These are phyloP conservation scores for Rhogogaster chlorosoma DNA, from an alignment of 2,888 invertebrate genomes.

Conservation along the genomic window DNA sequence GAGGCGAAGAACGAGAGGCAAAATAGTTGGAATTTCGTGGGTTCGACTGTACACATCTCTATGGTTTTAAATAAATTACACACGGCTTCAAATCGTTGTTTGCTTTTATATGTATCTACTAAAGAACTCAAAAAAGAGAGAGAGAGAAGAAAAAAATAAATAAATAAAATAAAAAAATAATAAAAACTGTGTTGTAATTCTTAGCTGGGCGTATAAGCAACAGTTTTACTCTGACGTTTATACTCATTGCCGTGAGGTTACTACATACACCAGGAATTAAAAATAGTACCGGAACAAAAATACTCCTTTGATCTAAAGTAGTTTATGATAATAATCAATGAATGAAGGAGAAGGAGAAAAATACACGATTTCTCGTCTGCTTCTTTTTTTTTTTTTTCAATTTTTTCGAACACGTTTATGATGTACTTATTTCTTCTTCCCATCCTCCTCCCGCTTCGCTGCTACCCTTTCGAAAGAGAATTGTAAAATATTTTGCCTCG, in stretches of 20 bases:
- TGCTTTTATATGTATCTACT: background rate
- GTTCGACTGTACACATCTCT: background rate
- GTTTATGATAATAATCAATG: background rate
- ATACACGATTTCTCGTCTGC: background rate
- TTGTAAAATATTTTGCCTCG: conserved; percentile 18
- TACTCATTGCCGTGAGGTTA: background rate
- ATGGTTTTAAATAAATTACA: background rate
- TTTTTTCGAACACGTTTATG: background rate
- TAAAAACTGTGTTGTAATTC: background rate
- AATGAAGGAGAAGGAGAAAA: background rate
- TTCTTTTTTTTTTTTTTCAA: background rate
- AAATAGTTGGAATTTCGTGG: background rate
- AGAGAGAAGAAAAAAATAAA: background rate
- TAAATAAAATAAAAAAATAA: background rate
- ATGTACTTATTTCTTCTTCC: background rate
- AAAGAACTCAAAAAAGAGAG: background rate
- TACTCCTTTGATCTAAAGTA: background rate
- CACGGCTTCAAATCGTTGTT: background rate
- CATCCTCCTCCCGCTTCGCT: background rate
- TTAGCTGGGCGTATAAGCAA: background rate
- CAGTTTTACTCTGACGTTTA: background rate
- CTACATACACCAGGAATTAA: background rate
- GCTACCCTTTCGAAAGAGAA: background rate
- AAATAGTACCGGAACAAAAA: background rate
- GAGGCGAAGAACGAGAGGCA: background rate